Base-by-base conservation (phyloP, 1,140 invertebrate species). In the Papilio helenus region DNA sequence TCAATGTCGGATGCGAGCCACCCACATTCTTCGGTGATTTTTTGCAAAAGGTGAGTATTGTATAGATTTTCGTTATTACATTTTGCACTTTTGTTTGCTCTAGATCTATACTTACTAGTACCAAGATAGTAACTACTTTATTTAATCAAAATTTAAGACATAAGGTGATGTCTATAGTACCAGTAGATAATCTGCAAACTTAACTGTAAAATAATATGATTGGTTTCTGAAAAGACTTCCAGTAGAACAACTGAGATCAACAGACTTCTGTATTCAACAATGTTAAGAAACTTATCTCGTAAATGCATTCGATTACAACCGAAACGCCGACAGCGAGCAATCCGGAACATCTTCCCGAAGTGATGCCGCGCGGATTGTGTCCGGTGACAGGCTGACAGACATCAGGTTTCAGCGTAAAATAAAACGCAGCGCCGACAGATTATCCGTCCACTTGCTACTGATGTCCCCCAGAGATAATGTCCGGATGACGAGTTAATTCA, bases 401-500 rank as follows among this genome's bases (percentile, higher is more conserved):
- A 83, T 87, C 88, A 87, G 72, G 74, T 61, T 18, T n/a, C 77
- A 44, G 80, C 65, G 81, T 87, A 82, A 85, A 89, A 88, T 86
- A 88, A 90, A 90, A 89, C 79, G 86, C 82, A 80, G 80, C 71
- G 80, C 71, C 85, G 87, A 91, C 89, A 88, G 85, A 87, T 88
- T 85, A 87, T 84, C 82, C 81, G 80, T 83, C 85, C 79, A 79
- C 80, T 80, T 81, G 86, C 88, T 91, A 89, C 89, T 80, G 91
- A 93, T 93, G 89, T 88, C 88, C 80, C 79, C 20, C 34, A 26
- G 55, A 81, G 91, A 92, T 93, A 93, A 86, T 77, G 88, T 89
- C 79, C 44, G 82, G 68, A 82, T 90, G 88, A 93, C 83, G 87
- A 84, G 81, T 90, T 92, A 93, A 93, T 92, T 90, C 89, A 87